phyloP scores from a whole-genome alignment of 2,797 vertebrate genomes.

The Dendrocincla tyrannina region DNA sequence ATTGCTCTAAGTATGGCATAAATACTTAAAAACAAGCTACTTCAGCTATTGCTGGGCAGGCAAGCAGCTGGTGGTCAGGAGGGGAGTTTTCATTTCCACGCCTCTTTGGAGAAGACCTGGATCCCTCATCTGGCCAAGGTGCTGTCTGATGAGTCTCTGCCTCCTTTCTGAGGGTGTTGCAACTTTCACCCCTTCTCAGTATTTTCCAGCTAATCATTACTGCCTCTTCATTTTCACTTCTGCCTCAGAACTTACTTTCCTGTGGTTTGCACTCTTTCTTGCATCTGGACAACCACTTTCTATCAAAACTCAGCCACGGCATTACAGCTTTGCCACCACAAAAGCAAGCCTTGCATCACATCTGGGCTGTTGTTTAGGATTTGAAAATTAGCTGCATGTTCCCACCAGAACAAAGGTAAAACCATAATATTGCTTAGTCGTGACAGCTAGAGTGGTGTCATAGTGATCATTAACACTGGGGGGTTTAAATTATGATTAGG shows the following conservation, averaged over 20 bases:
- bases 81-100: background rate
- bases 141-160: background rate
- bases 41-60: background rate
- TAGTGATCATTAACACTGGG: background rate
- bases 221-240: background rate
- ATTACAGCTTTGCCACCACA: background rate
- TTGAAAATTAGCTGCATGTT: background rate
- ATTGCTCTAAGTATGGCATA: background rate
- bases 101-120: background rate
- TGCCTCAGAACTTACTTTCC: background rate
- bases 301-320: background rate
- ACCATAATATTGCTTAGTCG: background rate
- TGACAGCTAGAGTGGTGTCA: background rate
- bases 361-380: background rate
- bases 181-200: background rate
- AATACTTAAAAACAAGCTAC: background rate
- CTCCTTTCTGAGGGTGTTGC: background rate
- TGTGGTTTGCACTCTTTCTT: accelerated
- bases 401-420: background rate
- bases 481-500: background rate
- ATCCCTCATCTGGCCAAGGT: accelerated
- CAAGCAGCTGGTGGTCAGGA: background rate
- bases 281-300: background rate
- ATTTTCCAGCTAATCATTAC: background rate
- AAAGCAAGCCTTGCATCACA: background rate